These are phyloP conservation scores for Bacillus rossius DNA, from an alignment of 1,140 invertebrate species.

Conservation along the genomic window DNA sequence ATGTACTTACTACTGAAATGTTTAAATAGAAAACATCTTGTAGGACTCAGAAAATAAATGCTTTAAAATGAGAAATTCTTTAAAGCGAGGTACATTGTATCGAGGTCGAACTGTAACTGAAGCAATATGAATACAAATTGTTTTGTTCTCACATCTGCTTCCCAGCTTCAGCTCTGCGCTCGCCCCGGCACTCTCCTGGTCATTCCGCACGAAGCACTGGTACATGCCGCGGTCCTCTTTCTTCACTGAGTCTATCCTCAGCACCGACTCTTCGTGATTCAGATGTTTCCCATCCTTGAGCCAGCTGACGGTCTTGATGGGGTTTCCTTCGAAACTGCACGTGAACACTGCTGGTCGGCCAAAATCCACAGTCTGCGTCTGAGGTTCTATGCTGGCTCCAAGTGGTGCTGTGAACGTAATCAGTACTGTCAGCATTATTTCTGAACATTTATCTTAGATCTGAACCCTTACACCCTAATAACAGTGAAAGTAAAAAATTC, in stretches of 20 bases:
- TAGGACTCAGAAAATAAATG: no score
- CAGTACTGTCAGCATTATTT: not conserved
- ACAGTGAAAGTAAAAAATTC: no score
- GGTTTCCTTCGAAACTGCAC: slow-evolving; percentile 85
- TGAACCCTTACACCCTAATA: not conserved
- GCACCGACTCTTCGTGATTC: slow-evolving; percentile 62
- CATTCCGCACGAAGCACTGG: slow-evolving; percentile 91
- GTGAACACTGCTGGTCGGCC: slow-evolving; percentile 85
- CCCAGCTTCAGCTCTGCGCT: slow-evolving; percentile 89
- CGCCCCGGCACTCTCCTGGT: slow-evolving; percentile 89
- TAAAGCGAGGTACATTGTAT: not conserved
- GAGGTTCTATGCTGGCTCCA: slow-evolving; percentile 80
- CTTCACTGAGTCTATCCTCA: slow-evolving; percentile 84
- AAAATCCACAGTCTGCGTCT: slow-evolving; percentile 88
- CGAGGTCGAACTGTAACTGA: not conserved
- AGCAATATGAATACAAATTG: no score
- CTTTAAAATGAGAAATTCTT: no score
- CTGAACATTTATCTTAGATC: not conserved
- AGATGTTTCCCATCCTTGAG: slow-evolving; percentile 85
- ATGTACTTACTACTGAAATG: no score
- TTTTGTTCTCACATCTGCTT: slow-evolving; percentile 65
- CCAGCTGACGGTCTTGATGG: slow-evolving; percentile 86
- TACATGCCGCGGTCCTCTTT: slow-evolving; percentile 97
- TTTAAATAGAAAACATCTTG: no score
- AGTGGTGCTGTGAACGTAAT: slow-evolving; percentile 60